These are phyloP conservation scores for Rhinolophus sinicus DNA, from an alignment of 2,113 vertebrate genomes.

Conservation along the genomic window DNA sequence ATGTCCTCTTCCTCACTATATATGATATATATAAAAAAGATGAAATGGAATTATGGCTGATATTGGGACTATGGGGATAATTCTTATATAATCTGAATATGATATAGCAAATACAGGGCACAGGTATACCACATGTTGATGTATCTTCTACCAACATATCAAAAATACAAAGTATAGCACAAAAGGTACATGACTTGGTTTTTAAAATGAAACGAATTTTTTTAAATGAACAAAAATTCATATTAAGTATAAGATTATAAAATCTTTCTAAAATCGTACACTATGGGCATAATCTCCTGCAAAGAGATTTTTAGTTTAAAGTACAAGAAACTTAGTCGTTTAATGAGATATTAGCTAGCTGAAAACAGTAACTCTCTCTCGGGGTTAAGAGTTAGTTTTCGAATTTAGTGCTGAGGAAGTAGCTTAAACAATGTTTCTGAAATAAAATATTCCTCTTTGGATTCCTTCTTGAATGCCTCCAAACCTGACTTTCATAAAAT, in stretches of 20 bases:
- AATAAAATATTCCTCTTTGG: not conserved
- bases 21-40: too few species aligned
- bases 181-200: not conserved
- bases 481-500: not conserved
- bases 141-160: not conserved
- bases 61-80: rapidly evolving
- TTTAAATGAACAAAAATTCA: not conserved
- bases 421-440: not conserved
- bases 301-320: not conserved
- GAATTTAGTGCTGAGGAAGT: not conserved
- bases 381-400: not conserved
- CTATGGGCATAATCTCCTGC: not conserved
- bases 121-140: not conserved
- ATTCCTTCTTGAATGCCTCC: not conserved
- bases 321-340: not conserved
- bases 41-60: not conserved
- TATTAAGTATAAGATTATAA: not conserved
- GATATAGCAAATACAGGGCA: not conserved
- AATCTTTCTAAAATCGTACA: not conserved
- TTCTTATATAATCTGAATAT: not conserved
- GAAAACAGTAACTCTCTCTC: not conserved
- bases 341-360: not conserved
- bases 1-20: not conserved
- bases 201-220: not conserved
- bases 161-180: not conserved